phyloP scores from a whole-genome alignment of 2,797 vertebrate species.

The Semaprochilodus insignis region DNA sequence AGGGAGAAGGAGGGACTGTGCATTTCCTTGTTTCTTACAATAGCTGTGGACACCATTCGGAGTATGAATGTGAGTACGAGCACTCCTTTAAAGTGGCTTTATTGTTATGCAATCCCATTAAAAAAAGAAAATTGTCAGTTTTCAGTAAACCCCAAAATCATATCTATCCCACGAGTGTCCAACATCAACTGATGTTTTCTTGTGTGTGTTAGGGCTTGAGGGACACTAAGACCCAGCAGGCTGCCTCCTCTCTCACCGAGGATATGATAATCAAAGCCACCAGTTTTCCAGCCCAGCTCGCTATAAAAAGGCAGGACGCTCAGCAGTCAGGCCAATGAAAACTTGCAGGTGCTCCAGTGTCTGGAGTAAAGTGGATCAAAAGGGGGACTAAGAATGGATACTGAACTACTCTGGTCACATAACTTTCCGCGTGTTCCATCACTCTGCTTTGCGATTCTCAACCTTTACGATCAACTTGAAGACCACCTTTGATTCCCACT shows the following conservation, averaged over 20 bases:
- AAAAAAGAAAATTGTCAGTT: no score
- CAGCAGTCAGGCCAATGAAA: background rate
- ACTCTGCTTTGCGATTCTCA: background rate
- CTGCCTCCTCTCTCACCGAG: slow-evolving; percentile 55
- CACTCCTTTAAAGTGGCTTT: no score
- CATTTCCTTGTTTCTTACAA: no score
- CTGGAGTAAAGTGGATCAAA: slow-evolving; percentile 13
- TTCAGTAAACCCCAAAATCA: background rate
- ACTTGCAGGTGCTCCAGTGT: background rate
- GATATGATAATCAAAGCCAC: slow-evolving; percentile 66
- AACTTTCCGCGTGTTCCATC: slow-evolving; percentile 45
- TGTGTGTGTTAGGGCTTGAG: background rate
- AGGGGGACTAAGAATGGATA: slow-evolving; percentile 18
- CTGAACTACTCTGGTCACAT: background rate
- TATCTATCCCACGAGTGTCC: background rate
- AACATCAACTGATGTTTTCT: background rate
- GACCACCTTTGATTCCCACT: background rate
- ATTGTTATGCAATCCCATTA: no score
- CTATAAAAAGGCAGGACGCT: slow-evolving; percentile 53
- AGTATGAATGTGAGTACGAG: no score
- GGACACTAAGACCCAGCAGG: slow-evolving; percentile 83
- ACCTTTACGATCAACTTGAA: background rate
- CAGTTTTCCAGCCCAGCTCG: slow-evolving; percentile 68
- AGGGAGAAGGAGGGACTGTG: no score
- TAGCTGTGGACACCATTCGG: no score